Evolutionary conservation across 1,140 invertebrate genomes (phyloP).

Genomic region (Bursaphelenchus mucronatus): DNA sequence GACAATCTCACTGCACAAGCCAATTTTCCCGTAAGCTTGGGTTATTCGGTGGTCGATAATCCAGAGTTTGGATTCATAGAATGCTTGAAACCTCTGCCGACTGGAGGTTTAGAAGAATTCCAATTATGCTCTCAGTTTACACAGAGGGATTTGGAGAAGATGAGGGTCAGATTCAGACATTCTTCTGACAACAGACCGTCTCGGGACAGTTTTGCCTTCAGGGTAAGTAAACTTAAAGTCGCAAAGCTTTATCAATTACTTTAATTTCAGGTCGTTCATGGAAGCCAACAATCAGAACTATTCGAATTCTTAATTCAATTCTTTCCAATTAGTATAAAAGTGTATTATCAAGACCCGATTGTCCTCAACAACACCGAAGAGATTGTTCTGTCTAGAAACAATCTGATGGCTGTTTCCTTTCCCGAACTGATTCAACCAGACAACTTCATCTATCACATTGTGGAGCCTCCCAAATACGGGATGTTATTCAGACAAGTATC

Average conservation of each 20-base stretch:
- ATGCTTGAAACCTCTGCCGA: constrained; percentile 33
- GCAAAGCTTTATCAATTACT: not conserved
- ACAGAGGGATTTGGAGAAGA: constrained; percentile 39
- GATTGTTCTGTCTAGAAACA: constrained; percentile 24
- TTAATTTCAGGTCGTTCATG: constrained; percentile 45
- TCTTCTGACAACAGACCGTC: constrained; percentile 37
- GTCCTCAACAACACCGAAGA: constrained; percentile 55
- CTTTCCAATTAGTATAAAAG: constrained; percentile 55
- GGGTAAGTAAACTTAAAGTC: constrained; percentile 28
- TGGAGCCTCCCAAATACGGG: constrained; percentile 58
- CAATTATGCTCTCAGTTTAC: constrained; percentile 40
- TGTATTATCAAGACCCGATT: constrained; percentile 54
- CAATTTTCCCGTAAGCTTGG: constrained; percentile 46
- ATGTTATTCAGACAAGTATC: constrained; percentile 49
- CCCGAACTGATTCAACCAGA: constrained; percentile 46
- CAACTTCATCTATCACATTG: constrained; percentile 52
- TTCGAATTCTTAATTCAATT: constrained; percentile 53
- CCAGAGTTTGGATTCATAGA: constrained; percentile 56
- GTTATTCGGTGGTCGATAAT: constrained; percentile 50
- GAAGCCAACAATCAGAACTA: constrained; percentile 35
- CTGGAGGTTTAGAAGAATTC: constrained; percentile 24
- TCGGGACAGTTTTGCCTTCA: constrained; percentile 51
- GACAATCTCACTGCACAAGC: constrained; percentile 50
- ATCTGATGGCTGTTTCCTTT: constrained; percentile 58
- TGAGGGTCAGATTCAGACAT: constrained; percentile 52